These are phyloP conservation scores for Agriopis marginaria DNA, from an alignment of 2,888 invertebrate genomes.

Conservation along the genomic window DNA sequence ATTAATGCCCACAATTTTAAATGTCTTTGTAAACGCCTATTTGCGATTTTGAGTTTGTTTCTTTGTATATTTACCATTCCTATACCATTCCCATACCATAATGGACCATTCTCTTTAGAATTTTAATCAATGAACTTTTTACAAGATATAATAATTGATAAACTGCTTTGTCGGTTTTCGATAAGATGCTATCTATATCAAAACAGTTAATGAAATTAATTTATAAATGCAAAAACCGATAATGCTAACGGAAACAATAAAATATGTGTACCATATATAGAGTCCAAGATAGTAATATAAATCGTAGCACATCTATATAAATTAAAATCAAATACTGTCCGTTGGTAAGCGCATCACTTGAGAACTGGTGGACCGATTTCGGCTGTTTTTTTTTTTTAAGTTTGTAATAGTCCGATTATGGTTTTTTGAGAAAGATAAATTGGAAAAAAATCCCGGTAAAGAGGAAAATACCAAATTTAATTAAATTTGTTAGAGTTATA, in stretches of 20 bases:
- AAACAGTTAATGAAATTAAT: slow-evolving; percentile 33
- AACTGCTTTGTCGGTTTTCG: slow-evolving; percentile 17
- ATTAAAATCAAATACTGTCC: too few relatives aligned
- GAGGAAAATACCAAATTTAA: too few relatives aligned
- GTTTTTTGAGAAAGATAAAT: too few relatives aligned
- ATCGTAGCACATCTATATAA: too few relatives aligned
- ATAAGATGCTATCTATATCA: slow-evolving; percentile 19
- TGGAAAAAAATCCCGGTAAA: too few relatives aligned
- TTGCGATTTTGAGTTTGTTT: not conserved
- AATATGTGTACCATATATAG: slow-evolving; percentile 2
- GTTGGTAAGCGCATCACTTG: too few relatives aligned
- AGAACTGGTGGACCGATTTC: too few relatives aligned
- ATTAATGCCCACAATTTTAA: too few relatives aligned
- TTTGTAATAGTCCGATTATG: too few relatives aligned
- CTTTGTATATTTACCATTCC: too few relatives aligned
- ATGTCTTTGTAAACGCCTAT: not conserved
- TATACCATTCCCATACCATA: not conserved
- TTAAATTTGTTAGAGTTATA: too few relatives aligned
- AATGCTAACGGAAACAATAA: slow-evolving; percentile 16
- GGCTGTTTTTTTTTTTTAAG: too few relatives aligned
- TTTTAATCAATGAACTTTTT: slow-evolving; percentile 20
- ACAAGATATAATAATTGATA: slow-evolving; percentile 12
- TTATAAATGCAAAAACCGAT: slow-evolving; percentile 42
- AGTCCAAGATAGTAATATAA: not conserved
- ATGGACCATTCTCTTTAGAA: not conserved